Percentiles rank a stretch among this genome's conserved stretches.
Evolutionary conservation across 2,797 vertebrate genomes (phyloP).

Genomic region (Pangasius macronema): DNA sequence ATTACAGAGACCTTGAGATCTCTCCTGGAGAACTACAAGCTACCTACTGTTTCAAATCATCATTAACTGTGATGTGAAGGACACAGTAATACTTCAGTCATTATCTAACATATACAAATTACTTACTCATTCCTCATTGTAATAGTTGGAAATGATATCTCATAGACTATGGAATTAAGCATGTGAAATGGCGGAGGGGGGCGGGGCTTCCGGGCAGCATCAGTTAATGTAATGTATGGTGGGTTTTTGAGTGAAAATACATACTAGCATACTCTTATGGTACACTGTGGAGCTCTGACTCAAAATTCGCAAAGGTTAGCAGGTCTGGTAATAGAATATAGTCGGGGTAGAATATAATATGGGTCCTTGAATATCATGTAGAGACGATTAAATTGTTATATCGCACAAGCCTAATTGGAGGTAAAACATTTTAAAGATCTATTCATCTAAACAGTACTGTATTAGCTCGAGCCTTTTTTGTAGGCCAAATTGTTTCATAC

Average conservation of each 20-base stretch:
- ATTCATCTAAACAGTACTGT: too few relatives aligned
- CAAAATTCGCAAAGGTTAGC: background rate
- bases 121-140: background rate
- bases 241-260: background rate
- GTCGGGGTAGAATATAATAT: background rate
- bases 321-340: background rate
- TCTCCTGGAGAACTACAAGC: background rate
- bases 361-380: background rate
- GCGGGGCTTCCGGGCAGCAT: background rate
- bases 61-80: background rate
- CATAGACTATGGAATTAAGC: background rate
- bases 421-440: background rate
- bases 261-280: background rate
- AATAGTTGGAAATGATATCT: background rate
- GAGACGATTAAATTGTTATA: background rate
- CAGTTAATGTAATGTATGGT: background rate
- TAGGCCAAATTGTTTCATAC: background rate
- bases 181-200: too few relatives aligned
- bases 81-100: background rate
- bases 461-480: background rate
- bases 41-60: background rate
- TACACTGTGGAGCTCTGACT: background rate
- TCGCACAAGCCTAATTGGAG: background rate
- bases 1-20: background rate
- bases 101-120: background rate